Evolutionary conservation across 2,113 vertebrate genomes (phyloP).

Genomic region (Thymallus thymallus): DNA sequence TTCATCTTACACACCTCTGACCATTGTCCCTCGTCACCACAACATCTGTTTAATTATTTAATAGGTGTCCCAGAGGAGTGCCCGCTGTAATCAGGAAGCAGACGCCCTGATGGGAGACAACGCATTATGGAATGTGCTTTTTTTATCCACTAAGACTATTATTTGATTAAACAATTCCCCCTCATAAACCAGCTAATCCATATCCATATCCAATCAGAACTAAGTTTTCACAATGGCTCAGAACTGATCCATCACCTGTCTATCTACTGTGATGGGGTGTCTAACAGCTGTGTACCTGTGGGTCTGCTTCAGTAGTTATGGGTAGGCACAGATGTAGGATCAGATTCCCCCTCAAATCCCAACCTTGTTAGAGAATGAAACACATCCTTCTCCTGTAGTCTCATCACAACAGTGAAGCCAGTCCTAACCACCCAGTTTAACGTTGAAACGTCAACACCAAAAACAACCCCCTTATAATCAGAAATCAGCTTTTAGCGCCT

Average conservation of each 20-base stretch:
- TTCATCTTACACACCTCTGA: constrained; percentile 46
- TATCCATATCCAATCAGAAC: too few species aligned
- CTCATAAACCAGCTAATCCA: constrained; percentile 53
- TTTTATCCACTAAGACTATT: constrained; percentile 47
- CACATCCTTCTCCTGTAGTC: neutral
- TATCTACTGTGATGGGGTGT: constrained; percentile 38
- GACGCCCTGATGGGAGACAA: constrained; percentile 38
- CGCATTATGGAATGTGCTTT: constrained; percentile 66
- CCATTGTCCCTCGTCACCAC: constrained; percentile 70
- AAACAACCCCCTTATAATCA: constrained; percentile 54
- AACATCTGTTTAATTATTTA: constrained; percentile 65
- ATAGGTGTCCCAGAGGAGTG: constrained; percentile 49
- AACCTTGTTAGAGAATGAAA: neutral
- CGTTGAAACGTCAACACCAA: neutral
- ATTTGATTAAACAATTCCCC: constrained; percentile 45
- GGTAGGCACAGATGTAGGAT: neutral
- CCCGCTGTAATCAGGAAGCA: constrained; percentile 62
- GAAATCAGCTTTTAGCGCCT: constrained; percentile 70
- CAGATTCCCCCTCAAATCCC: neutral
- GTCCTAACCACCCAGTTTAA: neutral
- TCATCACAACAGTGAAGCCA: neutral
- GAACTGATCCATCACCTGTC: constrained; percentile 55
- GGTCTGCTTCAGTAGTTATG: too few species aligned
- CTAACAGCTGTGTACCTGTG: constrained; percentile 58
- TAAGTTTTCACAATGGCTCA: neutral